These are phyloP conservation scores for Himalopsyche anomala DNA, from an alignment of 2,888 invertebrate species.

Conservation along the genomic window DNA sequence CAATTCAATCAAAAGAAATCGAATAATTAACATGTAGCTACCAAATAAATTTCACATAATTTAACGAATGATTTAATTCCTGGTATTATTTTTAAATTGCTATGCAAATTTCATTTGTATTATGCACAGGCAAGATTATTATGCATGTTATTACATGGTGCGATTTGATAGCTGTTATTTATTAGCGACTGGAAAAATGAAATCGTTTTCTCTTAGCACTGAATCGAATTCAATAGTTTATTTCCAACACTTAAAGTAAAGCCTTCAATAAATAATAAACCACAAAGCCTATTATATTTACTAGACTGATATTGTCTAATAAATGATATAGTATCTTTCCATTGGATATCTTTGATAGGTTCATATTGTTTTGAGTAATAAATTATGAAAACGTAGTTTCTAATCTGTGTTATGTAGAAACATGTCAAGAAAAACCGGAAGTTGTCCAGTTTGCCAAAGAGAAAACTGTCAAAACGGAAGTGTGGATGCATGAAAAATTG, in stretches of 20 bases:
- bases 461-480: constrained; percentile 51
- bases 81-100: neutral
- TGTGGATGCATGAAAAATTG: neutral
- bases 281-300: neutral
- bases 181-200: neutral
- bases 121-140: neutral
- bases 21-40: neutral
- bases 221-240: neutral
- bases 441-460: constrained; percentile 21
- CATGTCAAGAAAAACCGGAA: constrained; percentile 46
- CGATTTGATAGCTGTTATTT: neutral
- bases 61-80: neutral
- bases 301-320: neutral
- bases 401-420: neutral
- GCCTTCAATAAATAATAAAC: neutral
- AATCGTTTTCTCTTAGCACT: neutral
- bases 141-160: neutral
- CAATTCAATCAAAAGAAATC: neutral
- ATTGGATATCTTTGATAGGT: too few relatives aligned
- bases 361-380: too few relatives aligned
- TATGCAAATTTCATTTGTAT: neutral
- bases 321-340: too few relatives aligned
- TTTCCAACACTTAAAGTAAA: neutral
- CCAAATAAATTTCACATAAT: neutral
- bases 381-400: neutral